Base-by-base conservation (phyloP, 2,113 vertebrate species). In the Xenus cinereus region DNA sequence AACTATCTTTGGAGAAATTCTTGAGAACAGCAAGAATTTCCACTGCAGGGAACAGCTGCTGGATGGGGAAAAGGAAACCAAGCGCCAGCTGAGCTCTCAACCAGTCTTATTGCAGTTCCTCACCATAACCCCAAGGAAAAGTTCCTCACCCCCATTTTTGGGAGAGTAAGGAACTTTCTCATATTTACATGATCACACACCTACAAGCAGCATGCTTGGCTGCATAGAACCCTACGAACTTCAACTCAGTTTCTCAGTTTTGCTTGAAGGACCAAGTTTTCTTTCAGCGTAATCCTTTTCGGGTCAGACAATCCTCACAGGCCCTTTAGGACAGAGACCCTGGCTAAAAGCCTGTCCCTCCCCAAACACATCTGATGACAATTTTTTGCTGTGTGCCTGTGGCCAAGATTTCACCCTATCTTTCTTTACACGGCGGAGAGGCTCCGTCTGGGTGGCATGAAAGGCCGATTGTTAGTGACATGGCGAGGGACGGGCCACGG, bases 401-500 rank as follows among this genome's bases (percentile, higher is more conserved):
- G 39, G 56, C 83, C 90, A 87, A 35, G 51, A 78, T 68, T 92
- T 95, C 80, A 93, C 48, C 74, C 88, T 51, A 68, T 84, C 69
- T 51, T 92, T 86, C 89, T 84, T 75, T 72, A 71, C 76, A 39
- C 0, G 1, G 76, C 0, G 0, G 48, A 79, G 51, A 5, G 12
- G 66, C 62, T 87, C 94, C 2, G 5, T 27, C 46, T 3, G 11
- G 37, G 86, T n/a, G 3, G 53, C 53, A 75, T 89, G 76, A 96
- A 95, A 94, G 89, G 45, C 80, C 6, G 4, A 90, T 92, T 94
- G 89, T 96, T 91, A 63, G 10, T 66, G 80, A 45, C 63, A 72
- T n/a, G 73, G 83, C 0, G 0, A 59, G 35, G 62, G 53, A 87
- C 51, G 75, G 83, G 48, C 90, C 9, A 8, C 3, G 11, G 56